Base-by-base conservation (phyloP, 2,888 invertebrate species). In the Platypus cylindrus region DNA sequence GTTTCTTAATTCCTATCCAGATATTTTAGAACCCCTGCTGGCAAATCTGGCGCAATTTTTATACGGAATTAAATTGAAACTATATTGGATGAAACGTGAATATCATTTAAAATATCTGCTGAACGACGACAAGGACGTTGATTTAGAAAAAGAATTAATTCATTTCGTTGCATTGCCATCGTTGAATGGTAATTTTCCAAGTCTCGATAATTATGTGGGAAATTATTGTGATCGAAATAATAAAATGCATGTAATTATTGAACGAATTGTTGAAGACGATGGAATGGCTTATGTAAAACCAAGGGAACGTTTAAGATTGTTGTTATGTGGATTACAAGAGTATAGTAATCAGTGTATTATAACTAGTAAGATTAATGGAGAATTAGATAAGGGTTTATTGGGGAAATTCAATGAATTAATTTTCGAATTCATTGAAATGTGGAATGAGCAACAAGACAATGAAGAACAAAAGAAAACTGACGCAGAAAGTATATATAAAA, bases 401-500 rank as follows among this genome's bases (percentile, higher is more conserved):
- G 35, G 43, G 13, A 43, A 67, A 2, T 66, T 79, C 26, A 63
- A 70, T 36, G 56, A 59, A 1, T 65, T 77, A 0, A 54, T 83
- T 1, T 64, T 67, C 32, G 63, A 70, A 25, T 69, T 85, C 32
- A 76, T 81, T 14, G 57, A 67, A 34, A 64, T 75, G 1, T 93
- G 91, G 89, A 75, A 76, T 49, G 68, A 73, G 37, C 82, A 86
- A 47, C 77, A 85, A 49, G 70, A 73, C 30, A 72, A 74, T 16
- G 68, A 71, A 12, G 73, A 75, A 44, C 67, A 66, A 48, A 71
- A 73, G 47, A 73, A 78, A 44, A 70, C 70, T 32, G 85, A 85
- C 47, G 78, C 82, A 38, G 83, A 83, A 33, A 78, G 77, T 45
- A 62, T 90, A 27, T 85, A 82, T 56, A 75, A 76, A 36, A 78